phyloP scores from a whole-genome alignment of 2,888 invertebrate species.

The Schrankia costaestrigalis region DNA sequence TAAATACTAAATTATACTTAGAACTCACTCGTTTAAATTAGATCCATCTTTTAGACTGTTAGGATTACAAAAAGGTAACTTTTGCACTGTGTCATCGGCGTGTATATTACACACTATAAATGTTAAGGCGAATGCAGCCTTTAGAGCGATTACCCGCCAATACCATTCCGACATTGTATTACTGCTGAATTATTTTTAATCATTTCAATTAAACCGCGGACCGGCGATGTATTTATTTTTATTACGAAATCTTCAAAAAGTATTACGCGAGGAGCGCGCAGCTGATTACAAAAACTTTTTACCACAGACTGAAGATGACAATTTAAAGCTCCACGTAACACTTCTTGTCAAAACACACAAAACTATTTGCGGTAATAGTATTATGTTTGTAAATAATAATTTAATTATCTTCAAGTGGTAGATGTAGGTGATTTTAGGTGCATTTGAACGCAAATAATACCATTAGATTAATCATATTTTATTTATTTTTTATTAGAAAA shows the following conservation, averaged over 20 bases:
- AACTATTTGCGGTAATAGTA: too few relatives aligned
- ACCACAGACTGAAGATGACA: slow-evolving; percentile 27
- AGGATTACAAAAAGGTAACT: slow-evolving; percentile 74
- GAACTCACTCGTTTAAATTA: slow-evolving; percentile 62
- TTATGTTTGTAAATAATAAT: too few relatives aligned
- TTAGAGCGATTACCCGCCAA: slow-evolving; percentile 66
- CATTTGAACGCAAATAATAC: too few relatives aligned
- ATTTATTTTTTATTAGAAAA: too few relatives aligned
- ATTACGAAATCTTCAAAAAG: slow-evolving; percentile 54
- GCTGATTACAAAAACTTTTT: slow-evolving; percentile 31
- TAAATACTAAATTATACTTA: slow-evolving; percentile 4
- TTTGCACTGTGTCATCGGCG: slow-evolving; percentile 64
- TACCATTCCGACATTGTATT: slow-evolving; percentile 74
- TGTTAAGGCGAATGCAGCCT: slow-evolving; percentile 57
- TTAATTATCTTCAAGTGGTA: too few relatives aligned
- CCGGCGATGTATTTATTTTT: slow-evolving; percentile 44
- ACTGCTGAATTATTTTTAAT: slow-evolving; percentile 59
- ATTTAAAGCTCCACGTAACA: slow-evolving; percentile 42
- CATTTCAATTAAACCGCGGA: slow-evolving; percentile 63
- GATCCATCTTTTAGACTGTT: slow-evolving; percentile 50
- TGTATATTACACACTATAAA: slow-evolving; percentile 59
- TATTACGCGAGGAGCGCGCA: slow-evolving; percentile 39
- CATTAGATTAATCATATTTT: too few relatives aligned
- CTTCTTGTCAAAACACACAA: slow-evolving; percentile 30
- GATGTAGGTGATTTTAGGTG: too few relatives aligned